Conservation (phyloP, 2,113 vertebrate species). For the Engraulis encrasicolus region DNA sequence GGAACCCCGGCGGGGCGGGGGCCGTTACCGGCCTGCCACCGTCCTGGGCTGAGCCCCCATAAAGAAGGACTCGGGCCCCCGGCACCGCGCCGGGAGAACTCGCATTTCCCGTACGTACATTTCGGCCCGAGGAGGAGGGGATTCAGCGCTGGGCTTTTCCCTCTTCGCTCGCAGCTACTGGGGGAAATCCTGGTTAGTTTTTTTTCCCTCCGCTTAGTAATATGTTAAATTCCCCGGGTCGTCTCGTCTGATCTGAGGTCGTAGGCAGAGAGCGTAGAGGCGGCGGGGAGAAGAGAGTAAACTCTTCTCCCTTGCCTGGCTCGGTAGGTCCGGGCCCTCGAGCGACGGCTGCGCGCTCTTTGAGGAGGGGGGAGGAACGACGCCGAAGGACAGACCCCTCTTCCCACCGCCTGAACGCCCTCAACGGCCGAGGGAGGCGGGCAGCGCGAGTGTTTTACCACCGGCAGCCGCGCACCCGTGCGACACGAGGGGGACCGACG, state of each 20-base stretch:
- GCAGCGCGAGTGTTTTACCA: no score
- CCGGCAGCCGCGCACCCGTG: no score
- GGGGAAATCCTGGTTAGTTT: conserved; percentile 60
- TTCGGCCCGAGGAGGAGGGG: conserved; percentile 19
- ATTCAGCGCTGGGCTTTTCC: conserved; percentile 49
- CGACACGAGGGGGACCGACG: no score
- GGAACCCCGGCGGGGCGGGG: conserved; percentile 37
- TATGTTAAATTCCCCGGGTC: conserved; percentile 57
- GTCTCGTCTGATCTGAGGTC: conserved; percentile 56
- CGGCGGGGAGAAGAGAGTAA: background rate
- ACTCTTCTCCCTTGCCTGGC: no score
- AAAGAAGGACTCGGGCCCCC: conserved; percentile 52
- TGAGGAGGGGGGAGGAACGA: no score
- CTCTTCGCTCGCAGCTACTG: conserved; percentile 56
- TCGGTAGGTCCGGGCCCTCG: no score
- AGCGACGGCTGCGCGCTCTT: no score
- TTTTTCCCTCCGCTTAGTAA: conserved; percentile 60
- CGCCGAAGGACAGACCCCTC: no score
- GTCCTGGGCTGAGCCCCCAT: conserved; percentile 51
- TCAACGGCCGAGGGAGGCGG: no score
- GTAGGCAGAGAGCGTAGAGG: background rate
- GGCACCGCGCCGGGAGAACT: conserved; percentile 22
- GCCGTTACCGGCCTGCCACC: conserved; percentile 50
- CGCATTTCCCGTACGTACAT: conserved; percentile 31
- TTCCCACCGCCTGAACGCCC: no score